Base-by-base conservation (phyloP, 2,888 invertebrate genomes). In the Trissoscelio sp. region DNA sequence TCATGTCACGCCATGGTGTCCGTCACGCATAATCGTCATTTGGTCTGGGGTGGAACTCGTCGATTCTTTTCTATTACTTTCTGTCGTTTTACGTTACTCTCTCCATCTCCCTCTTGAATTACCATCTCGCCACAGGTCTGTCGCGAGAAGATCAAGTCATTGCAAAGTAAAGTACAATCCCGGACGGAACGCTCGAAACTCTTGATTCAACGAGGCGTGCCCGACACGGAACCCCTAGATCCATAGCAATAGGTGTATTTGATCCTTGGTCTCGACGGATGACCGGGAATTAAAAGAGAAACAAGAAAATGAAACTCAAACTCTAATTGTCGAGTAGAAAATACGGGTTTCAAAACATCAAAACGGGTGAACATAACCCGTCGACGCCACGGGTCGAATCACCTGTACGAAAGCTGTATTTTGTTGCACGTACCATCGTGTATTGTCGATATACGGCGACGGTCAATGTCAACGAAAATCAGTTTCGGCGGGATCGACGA, bases 151-250 rank as follows among this genome's bases (percentile, higher is more conserved):
- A 95, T 97, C 89, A 96, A 96, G 92, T 94, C 95, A 91, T 94
- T 97, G 91, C 96, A 97, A 92, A 95, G 95, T 93, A 96, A 96
- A 94, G 96, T 97, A 90, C 94, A 95, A 90, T 95, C 96, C 92
- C 95, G 96, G 87, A 95, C 95, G 92, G 97, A 97, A 93, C 95
- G 97, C 91, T 95, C 97, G 91, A 97, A 97, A 92, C 93, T 96
- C 88, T 93, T 97, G 89, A 94, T 96, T 92, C 96, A 97, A 93
- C 95, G 96, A 91, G 97, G 97, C 92, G 95, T 95, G 88, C 97
- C 97, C 87, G 96, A 96, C 92, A 93, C 94, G 91, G 95, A 96
- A 89, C 94, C 95, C 91, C 93, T 95, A 91, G 95, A 95, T 73
- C 81, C 84, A 64, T 86, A 85, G 51, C 82, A 46, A 55, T 79